phyloP scores from a whole-genome alignment of 1,140 invertebrate genomes.

The Platorchestia sp. region DNA sequence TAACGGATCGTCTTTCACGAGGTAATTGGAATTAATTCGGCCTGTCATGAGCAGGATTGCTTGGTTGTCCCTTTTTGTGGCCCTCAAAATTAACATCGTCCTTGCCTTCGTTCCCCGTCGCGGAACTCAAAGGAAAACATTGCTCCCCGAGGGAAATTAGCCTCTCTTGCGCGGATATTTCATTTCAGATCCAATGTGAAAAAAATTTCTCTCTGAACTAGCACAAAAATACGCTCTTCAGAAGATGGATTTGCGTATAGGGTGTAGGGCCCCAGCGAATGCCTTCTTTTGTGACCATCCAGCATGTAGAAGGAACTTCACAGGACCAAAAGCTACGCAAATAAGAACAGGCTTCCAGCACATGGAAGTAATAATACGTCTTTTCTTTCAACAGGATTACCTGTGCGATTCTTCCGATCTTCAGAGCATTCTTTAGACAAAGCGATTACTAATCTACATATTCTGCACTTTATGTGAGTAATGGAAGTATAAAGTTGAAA shows the following conservation, averaged over 20 bases:
- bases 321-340: too few relatives aligned
- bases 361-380: background rate
- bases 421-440: background rate
- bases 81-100: constrained; percentile 39
- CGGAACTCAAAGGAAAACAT: constrained; percentile 25
- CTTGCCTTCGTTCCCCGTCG: background rate
- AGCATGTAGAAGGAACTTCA: too few relatives aligned
- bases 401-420: background rate
- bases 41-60: constrained; percentile 44
- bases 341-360: too few relatives aligned
- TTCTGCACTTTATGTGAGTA: background rate
- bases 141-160: constrained; percentile 45
- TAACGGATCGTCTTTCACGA: constrained; percentile 32
- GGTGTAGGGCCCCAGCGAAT: too few relatives aligned
- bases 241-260: too few relatives aligned
- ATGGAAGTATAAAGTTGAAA: background rate
- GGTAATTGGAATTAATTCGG: constrained; percentile 49
- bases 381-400: background rate
- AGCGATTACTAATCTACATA: background rate
- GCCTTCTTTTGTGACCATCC: too few relatives aligned
- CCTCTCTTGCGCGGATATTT: background rate
- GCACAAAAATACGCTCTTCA: too few relatives aligned
- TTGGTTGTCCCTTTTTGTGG: constrained; percentile 32
- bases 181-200: background rate
- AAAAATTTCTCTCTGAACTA: background rate